Percentiles rank a stretch among this genome's conserved stretches.
phyloP scores from a whole-genome alignment of 2,797 vertebrate species.

The Moxostoma hubbsi region DNA sequence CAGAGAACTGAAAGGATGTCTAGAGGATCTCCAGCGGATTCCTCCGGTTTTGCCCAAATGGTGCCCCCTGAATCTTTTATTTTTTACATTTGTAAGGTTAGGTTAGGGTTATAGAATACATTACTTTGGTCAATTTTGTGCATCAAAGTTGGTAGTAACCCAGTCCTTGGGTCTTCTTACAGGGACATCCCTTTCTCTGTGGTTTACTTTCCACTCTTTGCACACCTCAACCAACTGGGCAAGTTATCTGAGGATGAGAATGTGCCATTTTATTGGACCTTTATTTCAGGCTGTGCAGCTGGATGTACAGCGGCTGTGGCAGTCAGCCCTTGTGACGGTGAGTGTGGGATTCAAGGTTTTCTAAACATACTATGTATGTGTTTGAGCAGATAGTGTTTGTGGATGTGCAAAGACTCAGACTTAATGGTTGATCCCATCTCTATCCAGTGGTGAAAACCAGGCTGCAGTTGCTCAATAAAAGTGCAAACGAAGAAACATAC shows the following conservation, averaged over 20 bases:
- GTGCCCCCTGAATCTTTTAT: no score
- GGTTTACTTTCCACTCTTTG: conserved; percentile 85
- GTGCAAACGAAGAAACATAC: conserved; percentile 84
- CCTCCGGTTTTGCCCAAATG: no score
- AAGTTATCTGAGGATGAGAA: conserved; percentile 70
- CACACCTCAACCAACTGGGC: conserved; percentile 82
- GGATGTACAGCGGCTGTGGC: conserved; percentile 80
- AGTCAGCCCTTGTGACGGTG: conserved; percentile 86
- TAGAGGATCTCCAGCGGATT: no score
- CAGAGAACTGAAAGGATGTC: no score
- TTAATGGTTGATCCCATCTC: neutral
- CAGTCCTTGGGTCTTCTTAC: conserved; percentile 24
- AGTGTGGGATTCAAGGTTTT: conserved; percentile 40
- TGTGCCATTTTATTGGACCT: conserved; percentile 84
- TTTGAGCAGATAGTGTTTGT: neutral
- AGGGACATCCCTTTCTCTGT: conserved; percentile 87
- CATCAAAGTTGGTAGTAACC: neutral
- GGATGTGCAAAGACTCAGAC: neutral
- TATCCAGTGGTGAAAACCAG: conserved; percentile 84
- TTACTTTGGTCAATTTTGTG: no score
- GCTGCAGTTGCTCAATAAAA: conserved; percentile 82
- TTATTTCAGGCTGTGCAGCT: conserved; percentile 80
- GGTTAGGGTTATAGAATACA: no score
- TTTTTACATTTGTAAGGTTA: no score
- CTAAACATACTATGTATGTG: neutral